A percentile compares a stretch with the other conserved stretches of the same genome.
Conservation (phyloP, 2,797 vertebrate genomes). For the Pseudocheirus occidentalis region DNA sequence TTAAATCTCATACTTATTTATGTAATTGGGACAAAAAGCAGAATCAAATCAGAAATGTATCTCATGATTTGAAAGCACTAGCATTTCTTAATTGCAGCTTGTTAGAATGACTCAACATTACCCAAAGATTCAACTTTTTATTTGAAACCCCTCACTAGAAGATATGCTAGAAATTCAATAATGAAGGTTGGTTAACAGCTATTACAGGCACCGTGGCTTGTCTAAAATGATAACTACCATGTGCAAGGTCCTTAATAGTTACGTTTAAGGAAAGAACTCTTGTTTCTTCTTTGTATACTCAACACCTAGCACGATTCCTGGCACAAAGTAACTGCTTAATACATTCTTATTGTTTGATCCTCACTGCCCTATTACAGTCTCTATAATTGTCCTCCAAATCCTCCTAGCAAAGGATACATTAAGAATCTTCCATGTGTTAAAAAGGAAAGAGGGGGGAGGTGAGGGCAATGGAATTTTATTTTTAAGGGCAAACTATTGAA, state of each 20-base stretch:
- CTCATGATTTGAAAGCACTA: neutral
- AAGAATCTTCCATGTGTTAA: neutral
- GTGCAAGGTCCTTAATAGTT: neutral
- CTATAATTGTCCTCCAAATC: neutral
- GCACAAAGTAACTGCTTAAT: neutral
- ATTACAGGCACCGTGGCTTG: neutral
- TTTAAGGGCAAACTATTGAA: slow-evolving; percentile 42
- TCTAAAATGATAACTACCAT: neutral
- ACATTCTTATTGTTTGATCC: neutral
- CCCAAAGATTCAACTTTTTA: neutral
- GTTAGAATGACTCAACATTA: neutral
- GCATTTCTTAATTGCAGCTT: neutral
- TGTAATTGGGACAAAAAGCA: neutral
- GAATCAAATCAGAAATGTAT: neutral
- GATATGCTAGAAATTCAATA: neutral
- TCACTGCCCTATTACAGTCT: neutral
- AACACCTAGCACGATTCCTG: neutral
- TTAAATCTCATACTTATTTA: too few species aligned
- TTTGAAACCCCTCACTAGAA: neutral
- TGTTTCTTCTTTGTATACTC: neutral
- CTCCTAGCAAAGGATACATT: neutral
- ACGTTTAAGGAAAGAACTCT: neutral
- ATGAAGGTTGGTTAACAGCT: neutral
- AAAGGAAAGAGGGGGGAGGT: neutral
- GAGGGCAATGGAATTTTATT: neutral